phyloP scores from a whole-genome alignment of 2,797 vertebrate genomes.

The Pelodytes ibericus region DNA sequence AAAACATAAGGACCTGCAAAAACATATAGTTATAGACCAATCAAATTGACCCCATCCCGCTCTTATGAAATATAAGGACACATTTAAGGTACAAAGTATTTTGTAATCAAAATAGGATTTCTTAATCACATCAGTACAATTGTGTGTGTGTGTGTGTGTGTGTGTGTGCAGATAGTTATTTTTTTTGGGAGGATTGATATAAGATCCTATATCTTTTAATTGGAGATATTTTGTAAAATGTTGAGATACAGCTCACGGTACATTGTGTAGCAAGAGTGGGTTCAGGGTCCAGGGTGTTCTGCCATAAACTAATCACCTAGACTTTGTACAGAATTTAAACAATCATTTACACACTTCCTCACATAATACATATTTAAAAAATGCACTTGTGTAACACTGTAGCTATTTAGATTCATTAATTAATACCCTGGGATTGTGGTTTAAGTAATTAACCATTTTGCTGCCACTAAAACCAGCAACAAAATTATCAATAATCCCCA shows the following conservation, averaged over 20 bases:
- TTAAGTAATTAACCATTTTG: background rate
- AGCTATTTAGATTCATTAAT: slow-evolving; percentile 12
- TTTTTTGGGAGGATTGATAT: no score
- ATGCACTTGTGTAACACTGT: background rate
- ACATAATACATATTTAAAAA: slow-evolving; percentile 3
- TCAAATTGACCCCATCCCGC: no score
- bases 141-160: no score
- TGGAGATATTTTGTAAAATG: no score
- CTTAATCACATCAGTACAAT: no score
- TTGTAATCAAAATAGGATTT: no score
- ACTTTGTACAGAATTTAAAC: slow-evolving; percentile 46
- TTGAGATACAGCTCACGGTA: background rate
- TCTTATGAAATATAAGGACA: no score
- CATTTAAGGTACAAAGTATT: no score
- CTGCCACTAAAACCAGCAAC: background rate
- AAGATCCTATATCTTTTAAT: no score
- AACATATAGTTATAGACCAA: no score
- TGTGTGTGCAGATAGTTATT: no score
- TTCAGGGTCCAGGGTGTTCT: slow-evolving; percentile 45
- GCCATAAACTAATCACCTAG: slow-evolving; percentile 48
- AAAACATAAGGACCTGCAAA: no score
- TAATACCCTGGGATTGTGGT: background rate
- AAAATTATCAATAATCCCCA: background rate
- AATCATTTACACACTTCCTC: slow-evolving; percentile 42
- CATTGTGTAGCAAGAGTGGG: slow-evolving; percentile 22